Evolutionary conservation across 2,113 vertebrate genomes (phyloP).

Genomic region (Gambusia affinis): DNA sequence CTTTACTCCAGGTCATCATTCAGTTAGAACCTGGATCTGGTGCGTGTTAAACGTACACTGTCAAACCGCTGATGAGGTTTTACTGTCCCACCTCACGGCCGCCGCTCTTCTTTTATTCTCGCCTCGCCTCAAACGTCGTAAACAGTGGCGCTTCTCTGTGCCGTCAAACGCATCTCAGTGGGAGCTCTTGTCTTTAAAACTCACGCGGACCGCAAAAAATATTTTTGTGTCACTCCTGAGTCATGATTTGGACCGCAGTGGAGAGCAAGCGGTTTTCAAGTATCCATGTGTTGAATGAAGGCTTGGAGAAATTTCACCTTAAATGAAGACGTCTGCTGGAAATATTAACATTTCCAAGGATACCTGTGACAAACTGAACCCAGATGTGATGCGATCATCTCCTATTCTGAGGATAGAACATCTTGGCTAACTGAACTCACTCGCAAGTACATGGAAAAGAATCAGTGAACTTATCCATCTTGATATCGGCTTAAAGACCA

Average conservation of each 20-base stretch:
- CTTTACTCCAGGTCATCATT: too few species aligned
- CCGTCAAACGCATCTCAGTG: conserved; percentile 57
- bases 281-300: conserved; percentile 43
- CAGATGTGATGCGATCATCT: conserved; percentile 54
- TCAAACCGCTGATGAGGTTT: conserved; percentile 65
- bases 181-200: conserved; percentile 56
- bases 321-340: conserved; percentile 43
- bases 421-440: conserved; percentile 28
- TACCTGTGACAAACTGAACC: conserved; percentile 59
- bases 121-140: conserved; percentile 62
- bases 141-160: conserved; percentile 76
- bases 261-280: conserved; percentile 26
- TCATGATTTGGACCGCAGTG: conserved; percentile 45
- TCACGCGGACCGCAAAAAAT: conserved; percentile 59
- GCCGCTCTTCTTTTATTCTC: background rate
- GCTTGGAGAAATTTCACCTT: conserved; percentile 54
- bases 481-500: conserved; percentile 30
- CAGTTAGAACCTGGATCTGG: too few species aligned
- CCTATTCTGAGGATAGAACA: conserved; percentile 33
- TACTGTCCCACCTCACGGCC: conserved; percentile 40
- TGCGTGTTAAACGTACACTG: conserved; percentile 38
- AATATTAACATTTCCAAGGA: conserved; percentile 54
- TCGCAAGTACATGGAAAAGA: conserved; percentile 26
- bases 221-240: conserved; percentile 46
- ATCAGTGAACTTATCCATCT: conserved; percentile 48